Evolutionary conservation across 2,888 invertebrate genomes (phyloP).

Genomic region (Phaedon cochleariae): DNA sequence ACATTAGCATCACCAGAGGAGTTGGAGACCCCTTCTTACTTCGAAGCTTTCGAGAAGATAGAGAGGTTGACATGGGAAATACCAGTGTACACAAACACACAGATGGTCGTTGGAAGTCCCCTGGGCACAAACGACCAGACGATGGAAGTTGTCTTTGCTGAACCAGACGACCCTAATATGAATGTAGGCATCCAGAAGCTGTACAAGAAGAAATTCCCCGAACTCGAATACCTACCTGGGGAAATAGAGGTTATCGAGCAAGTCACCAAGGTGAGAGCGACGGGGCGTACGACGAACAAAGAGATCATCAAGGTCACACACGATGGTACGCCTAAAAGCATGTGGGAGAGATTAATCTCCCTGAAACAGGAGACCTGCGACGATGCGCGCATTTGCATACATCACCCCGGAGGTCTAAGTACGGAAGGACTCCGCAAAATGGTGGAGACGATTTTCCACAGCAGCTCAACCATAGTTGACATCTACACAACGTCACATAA

Average conservation of each 20-base stretch:
- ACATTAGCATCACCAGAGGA: neutral
- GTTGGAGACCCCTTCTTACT: neutral
- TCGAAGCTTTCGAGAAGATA: neutral
- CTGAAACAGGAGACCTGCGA: neutral
- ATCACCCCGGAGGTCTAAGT: neutral
- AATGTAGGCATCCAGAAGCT: neutral
- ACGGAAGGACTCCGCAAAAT: neutral
- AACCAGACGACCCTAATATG: conserved; percentile 6
- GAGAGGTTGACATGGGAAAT: neutral
- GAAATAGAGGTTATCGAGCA: conserved; percentile 14
- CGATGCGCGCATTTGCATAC: neutral
- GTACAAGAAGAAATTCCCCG: no score
- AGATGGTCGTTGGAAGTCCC: neutral
- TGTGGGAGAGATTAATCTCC: neutral
- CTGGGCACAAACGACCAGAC: neutral
- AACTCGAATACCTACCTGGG: no score
- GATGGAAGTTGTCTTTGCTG: neutral
- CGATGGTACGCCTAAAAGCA: neutral
- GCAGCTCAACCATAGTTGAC: neutral
- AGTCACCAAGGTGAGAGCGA: neutral
- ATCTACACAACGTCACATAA: neutral
- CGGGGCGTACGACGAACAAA: neutral
- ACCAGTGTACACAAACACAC: neutral
- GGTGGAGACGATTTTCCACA: conserved; percentile 4
- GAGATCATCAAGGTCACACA: conserved; percentile 8